Base-by-base conservation (phyloP, 2,797 vertebrate species). In the Mormyrus proboscirostris region DNA sequence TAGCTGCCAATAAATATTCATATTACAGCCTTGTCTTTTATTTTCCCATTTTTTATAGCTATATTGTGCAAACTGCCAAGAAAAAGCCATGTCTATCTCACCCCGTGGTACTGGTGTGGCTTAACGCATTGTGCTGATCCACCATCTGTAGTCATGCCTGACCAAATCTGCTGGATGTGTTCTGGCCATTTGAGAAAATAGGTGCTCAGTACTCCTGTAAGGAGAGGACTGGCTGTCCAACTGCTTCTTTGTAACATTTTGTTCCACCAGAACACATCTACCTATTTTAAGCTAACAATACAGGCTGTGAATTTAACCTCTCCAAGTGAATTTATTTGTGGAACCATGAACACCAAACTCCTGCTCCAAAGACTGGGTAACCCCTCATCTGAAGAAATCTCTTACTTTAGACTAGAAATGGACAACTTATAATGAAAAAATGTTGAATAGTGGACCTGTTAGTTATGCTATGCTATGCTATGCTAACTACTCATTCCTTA, bases 1-100 rank as follows among this genome's bases (percentile, higher is more conserved):
- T 65, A 87, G 86, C 86, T 87, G 86, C 57, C 50, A 1, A 86
- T 51, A 51, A 86, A 29, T 51, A 86, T 55, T 22, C 57, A 41
- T 62, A 44, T 47, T 44, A 44, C 19, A 87, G 57, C 53, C 86
- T 65, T 7, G 19, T 59, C 19, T 19, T 62, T 87, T 65, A 8
- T 87, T 62, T 12, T 59, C 7, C 16, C 33, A 25, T 59, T 62
- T 59, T 41, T 55, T 62, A 86, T 12, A 55, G 22, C 5, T 62
- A 25, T 38, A 55, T 55, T 86, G 85, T 41, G 53, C 86, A 62
- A 87, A 59, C 55, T 59, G 53, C 10, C 33, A 83, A 44, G 29
- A 59, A 53, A 65, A 38, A 12, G 57, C 38, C 59, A 65, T 47
- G 55, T 12, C 38, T 65, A 65, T 25, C 2, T 57, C 85, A 57